Conservation (phyloP, 2,888 invertebrate genomes). For the Andrena flavipes region DNA sequence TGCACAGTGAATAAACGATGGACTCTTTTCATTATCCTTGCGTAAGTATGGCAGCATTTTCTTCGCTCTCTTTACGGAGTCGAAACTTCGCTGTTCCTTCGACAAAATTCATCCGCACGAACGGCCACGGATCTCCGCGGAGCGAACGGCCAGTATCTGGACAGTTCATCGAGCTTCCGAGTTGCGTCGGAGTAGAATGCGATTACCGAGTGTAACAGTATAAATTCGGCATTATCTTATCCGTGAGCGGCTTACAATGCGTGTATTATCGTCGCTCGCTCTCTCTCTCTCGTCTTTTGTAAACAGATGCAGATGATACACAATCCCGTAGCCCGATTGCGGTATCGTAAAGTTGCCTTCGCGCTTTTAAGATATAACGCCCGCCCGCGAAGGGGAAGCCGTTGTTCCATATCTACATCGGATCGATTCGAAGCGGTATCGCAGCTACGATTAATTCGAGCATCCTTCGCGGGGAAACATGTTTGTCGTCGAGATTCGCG, state of each 20-base stretch:
- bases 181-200: conserved; percentile 25
- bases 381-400: too few relatives aligned
- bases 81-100: neutral
- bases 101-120: neutral
- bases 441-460: conserved; percentile 6
- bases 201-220: conserved; percentile 34
- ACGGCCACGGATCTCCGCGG: neutral
- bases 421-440: conserved; percentile 23
- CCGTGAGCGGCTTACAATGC: conserved; percentile 44
- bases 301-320: conserved; percentile 58
- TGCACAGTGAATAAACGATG: too few relatives aligned
- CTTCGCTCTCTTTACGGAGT: neutral
- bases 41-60: neutral
- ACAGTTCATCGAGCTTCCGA: conserved; percentile 43
- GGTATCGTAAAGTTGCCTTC: conserved; percentile 29
- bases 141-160: conserved; percentile 17
- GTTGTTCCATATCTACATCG: neutral
- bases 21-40: too few relatives aligned
- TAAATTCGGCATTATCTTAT: conserved; percentile 67
- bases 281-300: conserved; percentile 13
- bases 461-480: conserved; percentile 10
- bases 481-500: neutral
- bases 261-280: conserved; percentile 45
- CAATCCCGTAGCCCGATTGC: conserved; percentile 22
- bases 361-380: neutral